Conservation (phyloP, 64 coral and sea anemone species). For the Porites lutea region DNA sequence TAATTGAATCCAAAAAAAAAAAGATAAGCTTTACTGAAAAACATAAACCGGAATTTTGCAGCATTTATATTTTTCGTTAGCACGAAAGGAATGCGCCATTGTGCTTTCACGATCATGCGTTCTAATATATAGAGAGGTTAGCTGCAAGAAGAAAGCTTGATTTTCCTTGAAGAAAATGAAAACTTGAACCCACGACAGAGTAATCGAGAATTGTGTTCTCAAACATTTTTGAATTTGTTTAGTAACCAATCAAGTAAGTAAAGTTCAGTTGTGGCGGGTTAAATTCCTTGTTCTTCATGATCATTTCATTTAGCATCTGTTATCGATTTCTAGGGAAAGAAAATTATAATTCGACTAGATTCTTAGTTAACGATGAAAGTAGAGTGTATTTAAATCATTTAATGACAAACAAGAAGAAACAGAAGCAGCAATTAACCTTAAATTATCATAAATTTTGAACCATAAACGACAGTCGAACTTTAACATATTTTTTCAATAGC, state of each 20-base stretch:
- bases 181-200: neutral
- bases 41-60: neutral
- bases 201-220: neutral
- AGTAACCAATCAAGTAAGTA: no score
- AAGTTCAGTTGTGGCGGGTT: neutral
- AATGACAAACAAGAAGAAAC: neutral
- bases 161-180: neutral
- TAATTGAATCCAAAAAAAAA: no score
- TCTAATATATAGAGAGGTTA: no score
- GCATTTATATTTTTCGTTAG: neutral
- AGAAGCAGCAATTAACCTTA: neutral
- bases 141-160: no score
- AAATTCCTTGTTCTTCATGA: neutral
- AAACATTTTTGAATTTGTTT: no score
- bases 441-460: neutral
- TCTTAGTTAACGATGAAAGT: neutral
- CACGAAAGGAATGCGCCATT: slow-evolving; percentile 30
- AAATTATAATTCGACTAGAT: neutral
- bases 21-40: no score
- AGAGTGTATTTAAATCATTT: neutral
- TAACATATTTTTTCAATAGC: neutral
- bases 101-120: neutral
- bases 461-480: neutral
- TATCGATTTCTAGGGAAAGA: neutral
- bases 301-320: neutral